A percentile compares a stretch with the other conserved stretches of the same genome.
These are phyloP conservation scores for Scolopax rusticola DNA, from an alignment of 2,797 vertebrate genomes.

Conservation along the genomic window DNA sequence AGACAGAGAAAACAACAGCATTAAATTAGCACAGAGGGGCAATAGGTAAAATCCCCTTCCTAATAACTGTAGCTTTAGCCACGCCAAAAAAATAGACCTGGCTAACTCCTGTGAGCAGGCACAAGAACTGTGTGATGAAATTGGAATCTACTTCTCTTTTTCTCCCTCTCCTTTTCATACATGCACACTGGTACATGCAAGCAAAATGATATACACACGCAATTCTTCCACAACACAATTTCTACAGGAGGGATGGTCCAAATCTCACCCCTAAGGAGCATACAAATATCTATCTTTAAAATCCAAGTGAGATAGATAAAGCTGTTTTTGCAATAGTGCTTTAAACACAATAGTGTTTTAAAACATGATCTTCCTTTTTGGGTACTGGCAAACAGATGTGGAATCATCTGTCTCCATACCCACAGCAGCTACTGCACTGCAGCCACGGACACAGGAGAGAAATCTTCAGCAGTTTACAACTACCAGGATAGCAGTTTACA, in stretches of 20 bases:
- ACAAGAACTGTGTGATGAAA: not conserved
- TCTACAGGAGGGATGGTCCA: not conserved
- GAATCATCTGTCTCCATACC: not conserved
- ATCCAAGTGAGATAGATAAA: not conserved
- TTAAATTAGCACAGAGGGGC: slow-evolving; percentile 63
- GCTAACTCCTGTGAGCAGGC: not conserved
- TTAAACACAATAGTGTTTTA: not conserved
- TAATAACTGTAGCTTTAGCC: not conserved
- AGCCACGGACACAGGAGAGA: not conserved
- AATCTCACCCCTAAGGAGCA: not conserved
- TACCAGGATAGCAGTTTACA: not conserved
- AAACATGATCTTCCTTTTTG: not conserved
- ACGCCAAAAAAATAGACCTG: not conserved
- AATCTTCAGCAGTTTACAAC: not conserved
- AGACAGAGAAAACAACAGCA: slow-evolving; percentile 76
- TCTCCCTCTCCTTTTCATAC: not conserved
- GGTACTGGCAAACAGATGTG: not conserved
- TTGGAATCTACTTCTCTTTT: not conserved
- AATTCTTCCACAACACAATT: not conserved
- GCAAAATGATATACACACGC: not conserved
- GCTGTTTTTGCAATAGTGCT: not conserved
- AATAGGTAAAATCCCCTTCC: not conserved
- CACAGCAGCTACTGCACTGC: not conserved
- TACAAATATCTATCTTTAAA: not conserved
- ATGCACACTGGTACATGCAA: not conserved